Evolutionary conservation across 2,888 invertebrate species (phyloP), one percentile per base, ranked within the genome.

Genomic region (Fabriciana adippe): DNA sequence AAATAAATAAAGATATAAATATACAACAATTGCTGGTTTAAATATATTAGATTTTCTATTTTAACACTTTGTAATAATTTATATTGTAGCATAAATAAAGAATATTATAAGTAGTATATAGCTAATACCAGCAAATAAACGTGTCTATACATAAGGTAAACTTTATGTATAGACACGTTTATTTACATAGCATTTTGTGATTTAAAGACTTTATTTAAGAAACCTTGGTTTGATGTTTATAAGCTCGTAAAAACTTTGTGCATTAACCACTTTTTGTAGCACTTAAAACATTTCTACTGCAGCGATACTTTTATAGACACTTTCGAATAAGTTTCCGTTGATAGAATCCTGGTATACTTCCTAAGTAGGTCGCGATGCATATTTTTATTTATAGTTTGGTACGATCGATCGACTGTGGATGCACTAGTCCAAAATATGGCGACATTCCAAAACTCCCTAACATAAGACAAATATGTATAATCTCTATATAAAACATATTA

Each of bases 361-460:
- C 68, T 73, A 76, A 79, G 74, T 83, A 74, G 83, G 85, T 81
- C 83, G 81, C 74, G 71, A 67, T 73, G 76, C 72, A 73, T 72
- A 66, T 68, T 64, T 65, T 72, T 85, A 85, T 83, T 81, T 83
- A 77, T 78, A 83, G 78, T 69, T 72, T 59, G 31, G 68, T 73
- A 72, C 75, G 71, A 76, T 72, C 79, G 75, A 86, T 85, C 82
- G 82, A 86, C 53, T 68, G 75, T 78, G 76, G 82, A 84, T 86
- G 83, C 84, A 84, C 76, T 81, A 80, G 76, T 79, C 79, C 72
- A 83, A 76, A 77, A 74, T 75, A 78, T 69, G 68, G 65, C 55
- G 61, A 64, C 70, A 73, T 72, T 77, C 72, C 64, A 61, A 67
- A 66, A 61, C 45, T 26, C 16, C 31, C 48, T 11, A 35, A 6